Percentiles rank a stretch among this genome's conserved stretches.
Conservation (phyloP, 2,888 invertebrate genomes). For the Empis stercorea region DNA sequence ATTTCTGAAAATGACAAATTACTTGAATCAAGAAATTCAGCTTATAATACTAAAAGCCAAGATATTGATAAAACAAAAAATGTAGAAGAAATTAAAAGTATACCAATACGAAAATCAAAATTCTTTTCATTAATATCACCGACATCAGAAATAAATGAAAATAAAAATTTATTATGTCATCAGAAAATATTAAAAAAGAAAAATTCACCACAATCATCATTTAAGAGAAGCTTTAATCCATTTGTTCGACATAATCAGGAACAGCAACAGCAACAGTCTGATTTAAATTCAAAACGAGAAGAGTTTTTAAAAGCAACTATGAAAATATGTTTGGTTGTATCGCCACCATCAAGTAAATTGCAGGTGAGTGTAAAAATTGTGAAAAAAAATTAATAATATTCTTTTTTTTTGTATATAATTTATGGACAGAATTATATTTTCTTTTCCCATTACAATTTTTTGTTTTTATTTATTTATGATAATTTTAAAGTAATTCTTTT, state of each 20-base stretch:
- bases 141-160: slow-evolving; percentile 20
- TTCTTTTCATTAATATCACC: slow-evolving; percentile 29
- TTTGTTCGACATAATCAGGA: slow-evolving; percentile 20
- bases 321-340: slow-evolving; percentile 60
- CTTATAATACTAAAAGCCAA: background rate
- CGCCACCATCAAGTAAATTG: slow-evolving; percentile 43
- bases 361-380: slow-evolving; percentile 25
- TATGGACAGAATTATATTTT: background rate
- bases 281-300: slow-evolving; percentile 41
- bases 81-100: no score
- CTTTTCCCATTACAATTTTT: background rate
- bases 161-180: slow-evolving; percentile 11
- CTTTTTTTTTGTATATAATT: background rate
- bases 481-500: no score
- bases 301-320: slow-evolving; percentile 60
- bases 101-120: slow-evolving; percentile 19
- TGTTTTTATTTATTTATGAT: background rate
- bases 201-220: slow-evolving; percentile 16
- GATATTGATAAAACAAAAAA: background rate
- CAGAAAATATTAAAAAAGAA: slow-evolving; percentile 15
- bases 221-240: slow-evolving; percentile 27
- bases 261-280: slow-evolving; percentile 17
- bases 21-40: slow-evolving; percentile 2
- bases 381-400: background rate
- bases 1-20: slow-evolving; percentile 24